These are phyloP conservation scores for Oopsacas minuta DNA, from an alignment of 37 sponge, comb jelly and placozoan genomes.

Conservation along the genomic window DNA sequence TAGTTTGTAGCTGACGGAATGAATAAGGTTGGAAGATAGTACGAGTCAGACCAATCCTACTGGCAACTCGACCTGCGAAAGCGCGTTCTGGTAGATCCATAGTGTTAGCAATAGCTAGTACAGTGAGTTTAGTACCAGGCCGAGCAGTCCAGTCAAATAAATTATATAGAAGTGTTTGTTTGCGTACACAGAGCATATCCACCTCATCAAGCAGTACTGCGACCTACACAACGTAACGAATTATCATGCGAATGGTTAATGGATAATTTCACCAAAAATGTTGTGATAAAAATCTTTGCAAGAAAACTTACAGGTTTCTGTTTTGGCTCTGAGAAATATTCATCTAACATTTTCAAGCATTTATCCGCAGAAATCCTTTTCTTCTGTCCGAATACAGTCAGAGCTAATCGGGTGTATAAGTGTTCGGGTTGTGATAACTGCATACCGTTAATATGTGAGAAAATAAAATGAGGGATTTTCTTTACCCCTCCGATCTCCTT, in stretches of 20 bases:
- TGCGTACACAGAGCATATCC: slow-evolving; percentile 82
- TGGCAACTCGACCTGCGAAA: slow-evolving; percentile 67
- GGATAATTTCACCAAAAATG: too few species aligned
- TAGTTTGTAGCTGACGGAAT: slow-evolving; percentile 73
- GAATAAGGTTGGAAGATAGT: slow-evolving; percentile 89
- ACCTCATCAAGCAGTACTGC: slow-evolving; percentile 21
- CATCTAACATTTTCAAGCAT: neutral
- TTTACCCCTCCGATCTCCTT: slow-evolving; percentile 31
- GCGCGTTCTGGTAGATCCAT: slow-evolving; percentile 95
- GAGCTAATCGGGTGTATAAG: slow-evolving; percentile 24
- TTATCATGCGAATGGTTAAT: neutral
- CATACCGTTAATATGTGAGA: slow-evolving; percentile 87
- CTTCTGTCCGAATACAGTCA: neutral
- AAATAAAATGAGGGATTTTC: slow-evolving; percentile 46
- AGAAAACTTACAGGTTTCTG: neutral
- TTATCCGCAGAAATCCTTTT: neutral
- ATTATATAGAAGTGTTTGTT: slow-evolving; percentile 86
- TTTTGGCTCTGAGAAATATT: neutral
- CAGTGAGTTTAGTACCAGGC: slow-evolving; percentile 46
- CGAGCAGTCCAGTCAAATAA: slow-evolving; percentile 91
- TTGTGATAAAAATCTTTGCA: neutral
- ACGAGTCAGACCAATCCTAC: slow-evolving; percentile 83
- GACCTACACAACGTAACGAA: neutral
- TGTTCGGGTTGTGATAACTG: slow-evolving; percentile 54
- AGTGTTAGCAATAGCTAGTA: slow-evolving; percentile 93